Base-by-base conservation (phyloP, 2,888 invertebrate species). In the Hydrotaea diabolus region DNA sequence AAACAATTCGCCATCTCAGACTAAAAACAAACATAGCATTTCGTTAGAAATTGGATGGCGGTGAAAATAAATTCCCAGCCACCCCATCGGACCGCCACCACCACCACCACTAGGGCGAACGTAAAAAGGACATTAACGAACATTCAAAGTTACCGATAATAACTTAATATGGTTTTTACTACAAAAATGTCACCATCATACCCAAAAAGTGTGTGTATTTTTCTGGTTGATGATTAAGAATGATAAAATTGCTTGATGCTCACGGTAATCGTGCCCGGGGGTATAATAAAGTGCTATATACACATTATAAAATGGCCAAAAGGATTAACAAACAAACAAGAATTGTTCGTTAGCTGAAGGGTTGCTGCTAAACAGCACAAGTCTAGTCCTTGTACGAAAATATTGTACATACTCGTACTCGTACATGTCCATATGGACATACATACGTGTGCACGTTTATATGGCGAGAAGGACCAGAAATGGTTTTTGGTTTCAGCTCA, bases 241-340 rank as follows among this genome's bases (percentile, higher is more conserved):
- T 91, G 91, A 92, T 91, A 91, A 91, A 92, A 91, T 89, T 91
- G 90, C 89, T 89, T 89, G 85, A 83, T 91, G 89, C 88, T 88
- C 88, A 46, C 87, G 88, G 88, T 89, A 88, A 91, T 91, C 89
- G 87, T 87, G 89, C 91, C 88, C 90, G 85, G 81, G 92, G 90
- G 91, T 88, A 89, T 87, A 88, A 89, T 91, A 91, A 91, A 90
- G 90, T 90, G 91, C 91, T 91, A 91, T 91, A 92, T 90, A 91
- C 91, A 92, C 91, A 91, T 91, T 92, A 91, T 92, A 91, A 91
- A 91, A 90, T 91, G 91, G 90, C 89, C 89, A 90, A 88, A 90
- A 88, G 90, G 89, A 90, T 90, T 89, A 80, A 69, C 88, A 77
- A 86, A 74, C 43, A 39, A 62, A 82, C 80, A 82, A 53, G 72